A percentile compares a stretch with the other conserved stretches of the same genome.
These are phyloP conservation scores for Hylaeus volcanicus DNA, from an alignment of 1,140 invertebrate genomes.

Conservation along the genomic window DNA sequence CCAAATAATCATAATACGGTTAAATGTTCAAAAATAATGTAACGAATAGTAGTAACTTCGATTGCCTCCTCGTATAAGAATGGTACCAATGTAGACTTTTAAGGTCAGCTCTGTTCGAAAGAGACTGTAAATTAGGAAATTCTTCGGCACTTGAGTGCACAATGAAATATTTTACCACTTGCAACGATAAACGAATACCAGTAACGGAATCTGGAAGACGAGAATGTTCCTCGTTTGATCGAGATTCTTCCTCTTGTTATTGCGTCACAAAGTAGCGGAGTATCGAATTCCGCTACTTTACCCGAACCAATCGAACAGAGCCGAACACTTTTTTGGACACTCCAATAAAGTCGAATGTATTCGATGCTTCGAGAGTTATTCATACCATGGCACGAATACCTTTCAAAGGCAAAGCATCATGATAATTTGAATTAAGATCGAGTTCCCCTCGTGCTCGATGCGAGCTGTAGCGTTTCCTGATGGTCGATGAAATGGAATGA, in stretches of 20 bases:
- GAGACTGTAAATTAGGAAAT: slow-evolving; percentile 29
- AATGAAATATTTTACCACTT: slow-evolving; percentile 29
- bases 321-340: slow-evolving; percentile 43
- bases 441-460: too few species aligned
- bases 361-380: too few species aligned
- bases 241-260: slow-evolving; percentile 38
- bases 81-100: too few species aligned
- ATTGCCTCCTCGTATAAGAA: too few species aligned
- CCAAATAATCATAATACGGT: too few species aligned
- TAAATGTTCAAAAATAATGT: too few species aligned
- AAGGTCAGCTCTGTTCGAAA: neutral
- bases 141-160: slow-evolving; percentile 14
- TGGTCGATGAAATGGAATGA: too few species aligned
- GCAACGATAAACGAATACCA: slow-evolving; percentile 26
- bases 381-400: too few species aligned
- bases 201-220: slow-evolving; percentile 9
- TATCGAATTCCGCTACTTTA: slow-evolving; percentile 60
- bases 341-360: slow-evolving; percentile 40
- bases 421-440: too few species aligned
- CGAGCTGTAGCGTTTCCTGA: too few species aligned
- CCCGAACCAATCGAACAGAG: slow-evolving; percentile 37
- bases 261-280: slow-evolving; percentile 55
- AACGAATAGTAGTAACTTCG: too few species aligned
- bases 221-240: slow-evolving; percentile 37
- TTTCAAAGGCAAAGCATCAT: too few species aligned